A percentile compares a stretch with the other conserved stretches of the same genome.
Conservation (phyloP, 2,888 invertebrate genomes). For the Drosophila diplacantha region DNA sequence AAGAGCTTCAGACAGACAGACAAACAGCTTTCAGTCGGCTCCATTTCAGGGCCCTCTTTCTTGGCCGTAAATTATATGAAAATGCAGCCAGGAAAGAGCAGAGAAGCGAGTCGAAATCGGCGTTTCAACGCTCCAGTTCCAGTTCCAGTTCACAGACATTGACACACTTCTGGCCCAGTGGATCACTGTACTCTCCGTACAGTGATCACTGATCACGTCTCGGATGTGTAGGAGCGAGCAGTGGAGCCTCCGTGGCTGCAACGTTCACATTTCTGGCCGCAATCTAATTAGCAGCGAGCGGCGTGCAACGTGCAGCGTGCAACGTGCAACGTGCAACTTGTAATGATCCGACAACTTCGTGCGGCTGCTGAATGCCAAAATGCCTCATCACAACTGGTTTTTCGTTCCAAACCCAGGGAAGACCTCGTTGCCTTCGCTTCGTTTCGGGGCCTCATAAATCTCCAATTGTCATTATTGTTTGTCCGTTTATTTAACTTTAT, state of each 20-base stretch:
- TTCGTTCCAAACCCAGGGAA: conserved; percentile 29
- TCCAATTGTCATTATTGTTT: conserved; percentile 60
- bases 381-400: conserved; percentile 34
- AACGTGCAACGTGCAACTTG: conserved; percentile 53
- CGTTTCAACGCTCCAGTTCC: conserved; percentile 65
- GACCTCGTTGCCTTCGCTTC: conserved; percentile 23
- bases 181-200: conserved; percentile 25
- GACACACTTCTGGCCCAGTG: conserved; percentile 61
- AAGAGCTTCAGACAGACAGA: conserved; percentile 20
- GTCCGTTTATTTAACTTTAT: conserved; percentile 57
- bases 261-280: conserved; percentile 46
- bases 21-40: conserved; percentile 40
- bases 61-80: conserved; percentile 42
- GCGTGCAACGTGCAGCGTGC: conserved; percentile 50
- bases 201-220: conserved; percentile 31
- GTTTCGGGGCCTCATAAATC: conserved; percentile 41
- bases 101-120: conserved; percentile 37
- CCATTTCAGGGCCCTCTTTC: conserved; percentile 37
- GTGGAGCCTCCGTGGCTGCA: conserved; percentile 36
- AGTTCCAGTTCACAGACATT: conserved; percentile 75
- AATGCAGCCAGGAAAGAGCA: conserved; percentile 45
- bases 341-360: conserved; percentile 63
- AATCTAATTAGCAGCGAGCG: conserved; percentile 62
- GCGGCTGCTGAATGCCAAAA: conserved; percentile 43
- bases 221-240: conserved; percentile 56